Base-by-base conservation (phyloP, 1,140 invertebrate genomes). In the Pseudomyrmex concolor region DNA sequence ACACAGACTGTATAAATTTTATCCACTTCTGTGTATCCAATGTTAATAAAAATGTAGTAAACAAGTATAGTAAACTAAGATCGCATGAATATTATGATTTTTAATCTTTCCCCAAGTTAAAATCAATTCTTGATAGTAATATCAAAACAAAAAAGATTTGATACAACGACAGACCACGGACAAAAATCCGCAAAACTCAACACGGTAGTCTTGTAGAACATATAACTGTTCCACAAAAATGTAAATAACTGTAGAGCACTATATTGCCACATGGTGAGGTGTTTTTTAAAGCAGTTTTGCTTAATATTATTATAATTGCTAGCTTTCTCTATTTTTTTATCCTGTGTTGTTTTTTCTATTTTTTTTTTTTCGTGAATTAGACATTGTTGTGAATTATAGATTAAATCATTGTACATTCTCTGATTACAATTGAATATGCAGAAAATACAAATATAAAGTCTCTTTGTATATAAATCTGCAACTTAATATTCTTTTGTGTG, bases 401-500 rank as follows among this genome's bases (percentile, higher is more conserved):
- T 84, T 63, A 70, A 63, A 81, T 72, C 22, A 54, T 81, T 84
- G 77, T 81, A 84, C 64, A 68, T 60, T 80, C 80, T 68, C 80
- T 68, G 34, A 22, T 73, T 77, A 78, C 74, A 68, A 78, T 83
- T 34, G 22, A 66, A 67, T 78, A 83, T 78, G 73, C 73, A 70
- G 68, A 83, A 83, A 66, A 57, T 70, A 83, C 64, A 84, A 86
- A 84, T 78, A 83, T 86, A 78, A 80, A 84, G 22, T 84, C 63
- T 84, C 25, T 80, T 34, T 34, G 34, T 34, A 64, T 84, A 70
- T 70, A 88, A 86, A 86, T 88, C 50, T 86, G 84, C 84, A 85
- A 89, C 85, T 86, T 84, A 82, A 84, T 87, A 13, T 89, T 80
- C 77, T 86, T 78, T 73, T 83, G 83, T 74, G 81, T 90, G 81